Percentiles rank a stretch among this genome's conserved stretches.
Evolutionary conservation across 2,888 invertebrate genomes (phyloP).

Genomic region (Automeris io): DNA sequence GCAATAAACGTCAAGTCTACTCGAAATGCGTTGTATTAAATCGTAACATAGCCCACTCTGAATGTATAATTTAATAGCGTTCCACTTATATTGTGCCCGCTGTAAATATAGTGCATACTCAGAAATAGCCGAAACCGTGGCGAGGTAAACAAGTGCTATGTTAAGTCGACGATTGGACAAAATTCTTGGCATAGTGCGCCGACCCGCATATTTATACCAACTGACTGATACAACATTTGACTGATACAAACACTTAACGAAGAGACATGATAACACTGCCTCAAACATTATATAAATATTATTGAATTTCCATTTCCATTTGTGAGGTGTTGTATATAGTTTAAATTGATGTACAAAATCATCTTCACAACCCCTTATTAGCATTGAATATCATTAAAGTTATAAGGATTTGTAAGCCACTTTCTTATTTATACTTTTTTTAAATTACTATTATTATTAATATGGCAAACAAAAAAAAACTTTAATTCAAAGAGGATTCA

Average conservation of each 20-base stretch:
- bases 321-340: too few relatives aligned
- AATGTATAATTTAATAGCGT: conserved; percentile 33
- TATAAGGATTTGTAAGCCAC: too few relatives aligned
- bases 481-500: too few relatives aligned
- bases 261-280: neutral
- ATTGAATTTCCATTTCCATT: neutral
- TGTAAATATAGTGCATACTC: conserved; percentile 31
- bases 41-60: conserved; percentile 9
- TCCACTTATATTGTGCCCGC: conserved; percentile 22
- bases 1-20: neutral
- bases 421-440: too few relatives aligned
- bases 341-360: too few relatives aligned
- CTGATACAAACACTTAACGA: conserved; percentile 3
- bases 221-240: conserved; percentile 6
- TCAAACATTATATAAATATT: neutral
- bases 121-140: conserved; percentile 44
- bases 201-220: conserved; percentile 49
- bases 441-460: too few relatives aligned
- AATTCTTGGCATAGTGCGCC: conserved; percentile 61
- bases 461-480: too few relatives aligned
- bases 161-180: conserved; percentile 53
- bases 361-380: too few relatives aligned
- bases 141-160: conserved; percentile 64
- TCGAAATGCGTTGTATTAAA: neutral
- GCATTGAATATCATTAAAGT: too few relatives aligned